Evolutionary conservation across 23 tunicate genomes (phyloP), one percentile per base, ranked within the genome.

Genomic region (Halocynthia aurantium): DNA sequence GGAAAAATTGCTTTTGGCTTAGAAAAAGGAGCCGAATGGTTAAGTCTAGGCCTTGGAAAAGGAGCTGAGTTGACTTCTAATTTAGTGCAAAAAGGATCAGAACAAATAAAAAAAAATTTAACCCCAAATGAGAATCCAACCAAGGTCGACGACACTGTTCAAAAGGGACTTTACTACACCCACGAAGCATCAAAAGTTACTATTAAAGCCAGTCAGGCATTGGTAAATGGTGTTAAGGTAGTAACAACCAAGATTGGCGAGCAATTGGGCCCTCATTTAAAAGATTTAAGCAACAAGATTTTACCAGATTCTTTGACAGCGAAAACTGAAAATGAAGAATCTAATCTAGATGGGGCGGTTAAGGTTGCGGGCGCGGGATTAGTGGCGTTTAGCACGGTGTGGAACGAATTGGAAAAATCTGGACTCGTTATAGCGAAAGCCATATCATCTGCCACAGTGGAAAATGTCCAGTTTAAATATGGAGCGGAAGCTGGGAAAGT

Each of bases 291-390:
- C 12, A 52, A 78, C 40, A 55, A 75, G 19, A 57, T 78, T 12
- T 13, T 73, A 51, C 85, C 85, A 6, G 60, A 53, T 50, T 70
- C 85, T 8, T 53, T 74, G 11, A 62, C 73, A 57, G 55, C 77
- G 6, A 57, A 54, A 22, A 56, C 62, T 7, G 52, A 53, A 15
- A 74, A 82, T 53, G 70, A 66, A 12, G 74, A 64, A 50, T 73
- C 85, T 7, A 56, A n/a, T 7, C 22, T 80, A 49, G 81, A 76
- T 19, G 92, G 85, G 8, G 81, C 70, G 17, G 52, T 86, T 6
- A 69, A 67, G n/a, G 92, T 86, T 61, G 85, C 92, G 68, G 85
- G 85, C 18, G 92, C 92, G 51, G 85, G 92, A 40, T 44, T 86
- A 40, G 76, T 52, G 55, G 95, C 87, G 0, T 77, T 88, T 22